Evolutionary conservation across 2,888 invertebrate species (phyloP), one percentile per base, ranked within the genome.

Genomic region (Hartigia nigra): DNA sequence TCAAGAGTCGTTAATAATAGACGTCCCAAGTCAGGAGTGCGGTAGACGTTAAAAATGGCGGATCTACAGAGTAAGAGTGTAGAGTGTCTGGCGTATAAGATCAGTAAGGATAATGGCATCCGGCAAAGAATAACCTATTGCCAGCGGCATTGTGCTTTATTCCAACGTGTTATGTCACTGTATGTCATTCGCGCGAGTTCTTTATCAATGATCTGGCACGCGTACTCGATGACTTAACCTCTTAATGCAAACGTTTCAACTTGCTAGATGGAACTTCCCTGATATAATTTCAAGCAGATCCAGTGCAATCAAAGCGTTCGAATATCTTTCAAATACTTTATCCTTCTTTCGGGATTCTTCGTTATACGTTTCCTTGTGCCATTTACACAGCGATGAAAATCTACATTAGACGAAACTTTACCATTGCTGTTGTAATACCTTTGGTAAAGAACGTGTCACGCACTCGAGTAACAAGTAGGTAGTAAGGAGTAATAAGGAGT

Each of bases 401-500:
- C 23, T 23, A 9, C 23, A 9, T 9, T 2, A 23, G 23, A 2
- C 55, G 0, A 55, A 55, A 9, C 23, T 55, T 55, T 0, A 4
- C 55, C 55, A 5, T 55, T 55, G 5, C 39, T 39, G 39, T 23
- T 55, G 2, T 23, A 9, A 9, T 23, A 9, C 55, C 5, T 55
- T 55, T 23, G 55, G 55, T 9, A 55, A 55, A 55, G 23, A 23
- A 55, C 55, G 55, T 23, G 23, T 55, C 55, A 23, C 55, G 55
- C 23, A 55, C 55, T 55, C 23, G 23, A 55, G 55, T 55, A 55
- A 39, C 35, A 31, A 69, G 77, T 76, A 77, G 75, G 74, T 12
- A 23, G 72, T 34, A 78, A 83, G 81, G 77, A 79, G 76, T 82
- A 81, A 81, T 79, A 82, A 83, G 81, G 77, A 79, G 76, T 82